A percentile compares a stretch with the other conserved stretches of the same genome.
phyloP scores from a whole-genome alignment of 2,113 vertebrate genomes.

The Pseudopipra pipra region DNA sequence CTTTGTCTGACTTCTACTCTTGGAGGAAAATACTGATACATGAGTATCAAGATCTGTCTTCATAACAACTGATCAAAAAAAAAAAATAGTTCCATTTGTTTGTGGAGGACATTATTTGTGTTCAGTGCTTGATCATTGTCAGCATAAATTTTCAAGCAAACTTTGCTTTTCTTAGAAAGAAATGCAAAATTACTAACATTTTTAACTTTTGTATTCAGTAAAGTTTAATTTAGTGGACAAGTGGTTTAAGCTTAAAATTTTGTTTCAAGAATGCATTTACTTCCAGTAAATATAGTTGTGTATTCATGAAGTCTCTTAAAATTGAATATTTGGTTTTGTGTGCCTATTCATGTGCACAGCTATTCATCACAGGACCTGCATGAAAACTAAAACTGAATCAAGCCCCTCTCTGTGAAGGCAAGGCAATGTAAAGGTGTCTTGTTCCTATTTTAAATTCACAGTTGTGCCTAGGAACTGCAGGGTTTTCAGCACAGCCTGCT shows the following conservation, averaged over 20 bases:
- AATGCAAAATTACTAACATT: neutral
- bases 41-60: neutral
- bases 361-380: neutral
- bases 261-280: neutral
- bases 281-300: neutral
- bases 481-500: neutral
- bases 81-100: neutral
- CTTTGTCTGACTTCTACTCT: neutral
- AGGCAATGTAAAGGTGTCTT: neutral
- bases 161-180: neutral
- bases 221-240: neutral
- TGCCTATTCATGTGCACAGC: neutral
- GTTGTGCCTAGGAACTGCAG: neutral
- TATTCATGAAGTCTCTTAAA: neutral
- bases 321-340: neutral
- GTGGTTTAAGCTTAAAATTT: neutral
- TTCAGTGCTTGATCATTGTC: neutral
- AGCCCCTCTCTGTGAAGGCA: neutral
- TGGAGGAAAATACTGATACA: neutral
- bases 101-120: neutral
- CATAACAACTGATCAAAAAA: neutral
- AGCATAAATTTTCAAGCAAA: neutral
- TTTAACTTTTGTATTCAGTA: neutral
- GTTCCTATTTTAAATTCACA: neutral
- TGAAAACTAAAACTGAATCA: neutral